Conservation (phyloP, 2,888 invertebrate species). For the Drosophila merina region DNA sequence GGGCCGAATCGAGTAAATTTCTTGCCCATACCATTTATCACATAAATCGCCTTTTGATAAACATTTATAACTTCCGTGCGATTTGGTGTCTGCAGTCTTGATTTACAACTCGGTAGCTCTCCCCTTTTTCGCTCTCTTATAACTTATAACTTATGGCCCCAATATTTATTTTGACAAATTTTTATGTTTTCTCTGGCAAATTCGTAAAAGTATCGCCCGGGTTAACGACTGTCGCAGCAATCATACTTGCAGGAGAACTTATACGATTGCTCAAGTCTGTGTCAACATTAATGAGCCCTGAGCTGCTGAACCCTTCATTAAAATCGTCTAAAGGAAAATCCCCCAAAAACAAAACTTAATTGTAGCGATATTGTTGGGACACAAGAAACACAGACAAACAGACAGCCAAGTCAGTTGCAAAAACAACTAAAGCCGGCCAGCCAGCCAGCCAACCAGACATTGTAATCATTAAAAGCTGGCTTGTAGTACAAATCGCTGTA, state of each 20-base stretch:
- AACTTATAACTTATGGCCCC: slow-evolving; percentile 51
- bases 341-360: slow-evolving; percentile 66
- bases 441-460: slow-evolving; percentile 57
- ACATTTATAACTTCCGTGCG: slow-evolving; percentile 65
- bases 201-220: background rate
- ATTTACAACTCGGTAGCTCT: slow-evolving; percentile 56
- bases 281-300: slow-evolving; percentile 52
- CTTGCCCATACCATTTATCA: slow-evolving; percentile 49
- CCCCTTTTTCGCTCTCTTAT: slow-evolving; percentile 4
- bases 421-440: slow-evolving; percentile 43
- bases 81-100: slow-evolving; percentile 56
- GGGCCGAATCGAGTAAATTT: slow-evolving; percentile 24
- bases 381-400: slow-evolving; percentile 50
- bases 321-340: slow-evolving; percentile 51
- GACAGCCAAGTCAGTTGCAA: slow-evolving; percentile 30
- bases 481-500: slow-evolving; percentile 79
- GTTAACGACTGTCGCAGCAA: slow-evolving; percentile 29
- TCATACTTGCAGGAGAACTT: slow-evolving; percentile 12
- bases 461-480: slow-evolving; percentile 77
- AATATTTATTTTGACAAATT: slow-evolving; percentile 72
- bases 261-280: slow-evolving; percentile 40
- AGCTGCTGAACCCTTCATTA: slow-evolving; percentile 74
- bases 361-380: slow-evolving; percentile 65
- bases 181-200: slow-evolving; percentile 39
- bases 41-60: slow-evolving; percentile 67